Evolutionary conservation across 2,797 vertebrate genomes (phyloP).

Genomic region (Mycteria americana): DNA sequence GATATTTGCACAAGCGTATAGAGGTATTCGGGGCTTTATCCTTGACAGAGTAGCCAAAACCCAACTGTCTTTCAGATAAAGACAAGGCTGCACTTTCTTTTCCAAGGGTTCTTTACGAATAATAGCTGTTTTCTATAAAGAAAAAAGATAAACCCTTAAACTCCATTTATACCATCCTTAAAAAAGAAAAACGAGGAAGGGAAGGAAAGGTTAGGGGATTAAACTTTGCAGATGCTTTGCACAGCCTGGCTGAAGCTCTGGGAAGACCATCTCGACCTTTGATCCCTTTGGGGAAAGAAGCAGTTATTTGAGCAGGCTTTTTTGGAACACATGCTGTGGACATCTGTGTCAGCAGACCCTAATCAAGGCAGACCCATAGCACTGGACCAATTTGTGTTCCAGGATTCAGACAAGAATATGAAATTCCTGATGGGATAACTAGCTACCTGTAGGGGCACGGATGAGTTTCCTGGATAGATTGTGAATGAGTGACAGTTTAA

Average conservation of each 20-base stretch:
- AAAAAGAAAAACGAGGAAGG: background rate
- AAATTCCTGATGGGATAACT: conserved; percentile 72
- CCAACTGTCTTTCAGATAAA: background rate
- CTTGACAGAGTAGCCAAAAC: conserved; percentile 15
- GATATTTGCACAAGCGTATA: conserved; percentile 43
- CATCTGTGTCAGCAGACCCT: conserved; percentile 68
- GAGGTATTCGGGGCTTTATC: background rate
- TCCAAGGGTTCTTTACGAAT: background rate
- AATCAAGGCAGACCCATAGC: conserved; percentile 61
- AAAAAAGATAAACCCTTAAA: conserved; percentile 1
- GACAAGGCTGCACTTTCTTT: background rate
- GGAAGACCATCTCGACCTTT: conserved; percentile 67
- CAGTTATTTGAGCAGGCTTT: conserved; percentile 59
- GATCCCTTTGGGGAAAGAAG: conserved; percentile 42
- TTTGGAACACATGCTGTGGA: conserved; percentile 61
- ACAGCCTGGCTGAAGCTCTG: conserved; percentile 49
- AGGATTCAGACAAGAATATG: conserved; percentile 69
- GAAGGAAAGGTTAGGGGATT: conserved; percentile 25
- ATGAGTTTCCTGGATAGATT: conserved; percentile 63
- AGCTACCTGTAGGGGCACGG: conserved; percentile 63
- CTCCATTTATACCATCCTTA: background rate
- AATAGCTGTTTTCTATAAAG: background rate
- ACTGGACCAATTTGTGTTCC: conserved; percentile 63
- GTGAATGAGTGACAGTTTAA: conserved; percentile 74
- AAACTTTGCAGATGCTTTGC: conserved; percentile 45